Conservation (phyloP, 35 echinoderm and acorn worm genomes). For the Ophiothrix spiculata region DNA sequence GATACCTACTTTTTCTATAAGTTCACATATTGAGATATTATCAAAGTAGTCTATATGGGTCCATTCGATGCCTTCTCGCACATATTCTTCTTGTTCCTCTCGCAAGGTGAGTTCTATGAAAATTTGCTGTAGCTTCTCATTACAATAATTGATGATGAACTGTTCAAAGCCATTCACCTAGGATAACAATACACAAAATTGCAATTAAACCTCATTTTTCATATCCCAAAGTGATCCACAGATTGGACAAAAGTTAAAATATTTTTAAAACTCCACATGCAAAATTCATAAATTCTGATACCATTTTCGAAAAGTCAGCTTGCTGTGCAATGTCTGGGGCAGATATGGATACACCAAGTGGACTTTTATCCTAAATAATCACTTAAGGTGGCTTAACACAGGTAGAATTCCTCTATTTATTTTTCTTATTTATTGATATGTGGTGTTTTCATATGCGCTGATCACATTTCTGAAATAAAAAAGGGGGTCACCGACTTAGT, state of each 20-base stretch:
- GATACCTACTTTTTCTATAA: constrained; percentile 94
- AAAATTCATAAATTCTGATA: not conserved
- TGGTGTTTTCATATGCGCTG: too few relatives aligned
- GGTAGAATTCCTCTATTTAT: too few relatives aligned
- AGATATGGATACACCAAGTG: not conserved
- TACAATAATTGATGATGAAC: constrained; percentile 99
- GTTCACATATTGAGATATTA: constrained; percentile 94
- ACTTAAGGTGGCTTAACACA: too few relatives aligned
- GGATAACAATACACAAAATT: not conserved
- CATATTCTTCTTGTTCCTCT: constrained; percentile 93
- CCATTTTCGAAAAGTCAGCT: not conserved
- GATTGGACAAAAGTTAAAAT: not conserved
- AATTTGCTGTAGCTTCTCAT: constrained; percentile 99
- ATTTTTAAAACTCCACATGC: not conserved
- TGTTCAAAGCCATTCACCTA: constrained; percentile 93
- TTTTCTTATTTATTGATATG: too few relatives aligned
- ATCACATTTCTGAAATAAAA: too few relatives aligned
- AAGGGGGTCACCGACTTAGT: too few relatives aligned
- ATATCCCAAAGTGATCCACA: not conserved
- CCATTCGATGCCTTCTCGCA: constrained; percentile 95
- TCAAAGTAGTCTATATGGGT: constrained; percentile 97
- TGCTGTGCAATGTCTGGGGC: not conserved
- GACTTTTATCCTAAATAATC: not conserved
- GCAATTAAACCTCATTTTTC: not conserved
- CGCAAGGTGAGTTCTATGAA: constrained; percentile 92